Base-by-base conservation (phyloP, 2,888 invertebrate genomes). In the Omphaloscelis lunosa region DNA sequence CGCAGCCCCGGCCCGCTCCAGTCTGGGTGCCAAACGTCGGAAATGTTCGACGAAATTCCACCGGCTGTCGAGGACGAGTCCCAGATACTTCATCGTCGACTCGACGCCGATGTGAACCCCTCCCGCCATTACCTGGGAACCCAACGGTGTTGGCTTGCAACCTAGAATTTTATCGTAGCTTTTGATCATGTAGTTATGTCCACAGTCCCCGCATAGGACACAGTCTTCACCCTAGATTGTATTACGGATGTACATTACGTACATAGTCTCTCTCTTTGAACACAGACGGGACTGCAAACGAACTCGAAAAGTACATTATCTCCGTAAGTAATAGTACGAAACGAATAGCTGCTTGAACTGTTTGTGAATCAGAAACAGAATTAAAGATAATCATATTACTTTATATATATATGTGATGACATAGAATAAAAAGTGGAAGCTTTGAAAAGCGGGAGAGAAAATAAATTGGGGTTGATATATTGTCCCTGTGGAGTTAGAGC, bases 381-480 rank as follows among this genome's bases (percentile, higher is more conserved):
- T 77, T 72, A 76, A 72, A 80, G 65, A 72, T 71, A 78, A 82
- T 70, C 71, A 51, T 74, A 65, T 82, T 67, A 81, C 72, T 81
- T 77, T 72, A 69, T 69, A 83, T 78, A 83, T 78, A 75, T 79
- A 79, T 75, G 56, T 72, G 67, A 84, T 80, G 77, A 75, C 67
- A 84, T 84, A 85, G 81, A 82, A 86, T 88, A 90, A 90, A 90
- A 91, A 90, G 87, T 88, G 79, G 77, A 89, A 87, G 92, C 92
- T 93, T 94, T 92, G 93, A 93, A 92, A 93, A 90, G 92, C 92
- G 91, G 89, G 86, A 89, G 89, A 92, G 93, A 93, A 93, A 94
- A 95, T 94, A 95, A 94, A 94, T 95, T 94, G 89, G 89, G 92
- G 91, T 92, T 94, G 93, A 94, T 94, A 93, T 94, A 94, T 94